Conservation (phyloP, 2,888 invertebrate species). For the Corbicula japonica region DNA sequence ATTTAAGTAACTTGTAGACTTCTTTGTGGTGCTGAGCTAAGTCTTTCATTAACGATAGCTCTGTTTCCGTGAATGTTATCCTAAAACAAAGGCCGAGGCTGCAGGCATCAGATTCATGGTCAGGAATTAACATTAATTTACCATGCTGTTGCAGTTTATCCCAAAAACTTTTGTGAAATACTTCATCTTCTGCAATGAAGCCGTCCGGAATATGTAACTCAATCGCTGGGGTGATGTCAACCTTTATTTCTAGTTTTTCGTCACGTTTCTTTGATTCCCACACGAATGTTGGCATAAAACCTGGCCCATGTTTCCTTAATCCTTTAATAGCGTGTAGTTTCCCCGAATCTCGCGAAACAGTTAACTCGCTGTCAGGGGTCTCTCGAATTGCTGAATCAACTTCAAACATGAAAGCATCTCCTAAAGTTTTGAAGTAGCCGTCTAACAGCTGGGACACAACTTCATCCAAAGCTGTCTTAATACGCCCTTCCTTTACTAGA, state of each 20-base stretch:
- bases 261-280: not conserved
- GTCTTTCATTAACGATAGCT: not conserved
- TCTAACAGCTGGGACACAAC: too few relatives aligned
- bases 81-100: not conserved
- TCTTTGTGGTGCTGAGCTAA: conserved; percentile 19
- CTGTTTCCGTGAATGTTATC: conserved; percentile 1
- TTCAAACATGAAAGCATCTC: conserved; percentile 6
- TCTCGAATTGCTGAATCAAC: not conserved
- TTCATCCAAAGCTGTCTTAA: too few relatives aligned
- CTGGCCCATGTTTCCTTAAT: too few relatives aligned
- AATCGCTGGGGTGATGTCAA: conserved; percentile 17
- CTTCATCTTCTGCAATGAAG: conserved; percentile 1
- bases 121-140: conserved; percentile 1
- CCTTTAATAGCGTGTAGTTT: too few relatives aligned
- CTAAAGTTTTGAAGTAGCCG: conserved; percentile 10
- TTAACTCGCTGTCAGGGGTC: not conserved
- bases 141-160: not conserved
- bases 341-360: not conserved
- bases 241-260: not conserved
- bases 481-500: too few relatives aligned
- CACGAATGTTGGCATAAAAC: conserved; percentile 12
- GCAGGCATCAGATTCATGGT: not conserved
- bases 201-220: not conserved
- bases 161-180: not conserved
- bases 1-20: conserved; percentile 15